Base-by-base conservation (phyloP, 2,113 vertebrate species). In the Elgaria multicarinata region DNA sequence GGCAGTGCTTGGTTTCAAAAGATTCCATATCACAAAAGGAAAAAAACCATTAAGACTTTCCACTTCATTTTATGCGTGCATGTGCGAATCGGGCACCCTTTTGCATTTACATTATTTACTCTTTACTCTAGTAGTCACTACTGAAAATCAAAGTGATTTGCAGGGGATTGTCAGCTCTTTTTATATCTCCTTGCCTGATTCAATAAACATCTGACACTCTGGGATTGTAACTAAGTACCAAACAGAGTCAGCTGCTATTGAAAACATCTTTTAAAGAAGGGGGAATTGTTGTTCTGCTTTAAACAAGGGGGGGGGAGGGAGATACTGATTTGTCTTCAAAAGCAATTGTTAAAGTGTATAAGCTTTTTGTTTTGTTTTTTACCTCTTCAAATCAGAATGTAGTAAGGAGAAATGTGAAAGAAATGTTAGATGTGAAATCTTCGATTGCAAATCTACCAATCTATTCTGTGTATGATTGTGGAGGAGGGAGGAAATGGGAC, bases 121-220 rank as follows among this genome's bases (percentile, higher is more conserved):
- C 90, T 93, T 96, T 95, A 94, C 87, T 0, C 14, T 94, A 96
- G 94, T 91, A 89, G 91, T 94, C 94, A 89, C 93, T 94, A 93
- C 88, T 94, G 87, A 93, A 95, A 95, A 94, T 94, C 96, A 96
- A 95, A 96, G 94, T 94, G 93, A 96, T 93, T 95, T 97, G 93
- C 93, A 89, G 95, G 95, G 90, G 42, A 9, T 83, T 96, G 88
- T 92, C 93, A 94, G 92, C 90, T 95, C 94, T 94, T 94, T 95
- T 95, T 93, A 92, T 91, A 91, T 91, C 90, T 94, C 86, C 90
- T 93, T 91, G 90, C 78, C 77, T 90, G 95, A 87, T 85, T 96
- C 84, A 94, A 93, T 95, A 95, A 94, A 94, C 90, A 93, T 86
- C 93, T 95, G 94, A 95, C 90, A 93, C 80, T 86, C 74, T 42